Evolutionary conservation across 2,888 invertebrate species (phyloP).

Genomic region (Drosophila ustulata): DNA sequence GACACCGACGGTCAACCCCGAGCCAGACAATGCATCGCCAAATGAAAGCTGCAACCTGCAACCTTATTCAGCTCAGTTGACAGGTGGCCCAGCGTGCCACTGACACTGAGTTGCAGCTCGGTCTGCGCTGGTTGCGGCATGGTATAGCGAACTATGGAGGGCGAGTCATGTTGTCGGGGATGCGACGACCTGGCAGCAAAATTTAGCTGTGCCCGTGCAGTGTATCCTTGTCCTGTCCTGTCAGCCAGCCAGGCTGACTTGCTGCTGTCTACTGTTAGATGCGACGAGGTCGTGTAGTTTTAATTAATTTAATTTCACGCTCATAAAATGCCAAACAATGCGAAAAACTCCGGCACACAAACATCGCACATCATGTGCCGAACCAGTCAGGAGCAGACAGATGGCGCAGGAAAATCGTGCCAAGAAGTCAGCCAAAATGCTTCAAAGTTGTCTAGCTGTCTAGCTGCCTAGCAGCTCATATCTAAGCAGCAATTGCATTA

Average conservation of each 20-base stretch:
- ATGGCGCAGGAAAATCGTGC: conserved; percentile 21
- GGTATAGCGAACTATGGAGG: conserved; percentile 18
- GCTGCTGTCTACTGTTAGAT: conserved; percentile 20
- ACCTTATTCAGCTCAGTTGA: conserved; percentile 27
- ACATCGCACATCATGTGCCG: conserved; percentile 4
- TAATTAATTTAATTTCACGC: conserved; percentile 78
- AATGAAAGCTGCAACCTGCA: conserved; percentile 42
- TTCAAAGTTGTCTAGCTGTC: conserved; percentile 25
- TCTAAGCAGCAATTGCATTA: conserved; percentile 28
- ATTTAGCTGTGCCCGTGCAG: too few species aligned
- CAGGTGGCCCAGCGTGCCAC: conserved; percentile 31
- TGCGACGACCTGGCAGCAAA: conserved; percentile 33
- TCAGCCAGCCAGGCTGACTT: conserved; percentile 26
- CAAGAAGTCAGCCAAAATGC: conserved; percentile 25
- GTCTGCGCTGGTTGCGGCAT: conserved; percentile 8
- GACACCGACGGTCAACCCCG: conserved; percentile 11
- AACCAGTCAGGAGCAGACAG: background rate
- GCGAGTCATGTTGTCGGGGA: conserved; percentile 20
- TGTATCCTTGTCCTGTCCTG: conserved; percentile 10
- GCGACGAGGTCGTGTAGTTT: conserved; percentile 56
- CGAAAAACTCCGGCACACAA: conserved; percentile 28
- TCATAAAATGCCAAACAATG: conserved; percentile 71
- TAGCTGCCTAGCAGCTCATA: background rate
- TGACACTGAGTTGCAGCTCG: conserved; percentile 38
- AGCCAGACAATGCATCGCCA: conserved; percentile 41